These are phyloP conservation scores for Musca domestica DNA, from an alignment of 1,140 invertebrate genomes.

Conservation along the genomic window DNA sequence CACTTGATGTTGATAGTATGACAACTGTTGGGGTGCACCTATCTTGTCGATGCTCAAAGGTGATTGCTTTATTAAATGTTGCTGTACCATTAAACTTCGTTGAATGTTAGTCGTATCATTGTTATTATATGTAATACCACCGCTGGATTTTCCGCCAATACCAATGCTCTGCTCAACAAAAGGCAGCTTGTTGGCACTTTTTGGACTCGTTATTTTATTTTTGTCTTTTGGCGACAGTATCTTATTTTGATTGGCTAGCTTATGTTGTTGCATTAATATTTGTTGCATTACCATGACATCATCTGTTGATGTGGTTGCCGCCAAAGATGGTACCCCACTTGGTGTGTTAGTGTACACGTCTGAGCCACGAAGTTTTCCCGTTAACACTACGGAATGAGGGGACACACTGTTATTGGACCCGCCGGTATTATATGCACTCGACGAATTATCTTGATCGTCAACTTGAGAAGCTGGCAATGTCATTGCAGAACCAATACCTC, in stretches of 20 bases:
- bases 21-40: slow-evolving; percentile 28
- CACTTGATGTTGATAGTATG: not conserved
- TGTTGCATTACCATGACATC: slow-evolving; percentile 2
- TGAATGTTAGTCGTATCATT: slow-evolving; percentile 71
- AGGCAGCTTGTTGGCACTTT: slow-evolving; percentile 36
- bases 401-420: slow-evolving; percentile 70
- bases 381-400: slow-evolving; percentile 62
- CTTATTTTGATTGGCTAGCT: not conserved
- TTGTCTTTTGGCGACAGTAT: not conserved
- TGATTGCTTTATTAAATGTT: slow-evolving; percentile 67
- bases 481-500: slow-evolving; percentile 17
- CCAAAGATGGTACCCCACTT: not conserved
- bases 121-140: slow-evolving; percentile 56
- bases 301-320: not conserved
- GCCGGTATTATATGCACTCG: slow-evolving; percentile 76
- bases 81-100: slow-evolving; percentile 71
- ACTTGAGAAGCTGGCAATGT: slow-evolving; percentile 28
- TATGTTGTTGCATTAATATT: not conserved
- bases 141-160: no score
- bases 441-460: slow-evolving; percentile 65
- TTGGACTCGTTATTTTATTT: slow-evolving; percentile 14
- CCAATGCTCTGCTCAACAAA: no score
- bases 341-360: slow-evolving; percentile 18
- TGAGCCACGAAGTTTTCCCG: slow-evolving; percentile 12
- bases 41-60: slow-evolving; percentile 30